phyloP scores from a whole-genome alignment of 2,113 vertebrate genomes.

The Colinus virginianus region DNA sequence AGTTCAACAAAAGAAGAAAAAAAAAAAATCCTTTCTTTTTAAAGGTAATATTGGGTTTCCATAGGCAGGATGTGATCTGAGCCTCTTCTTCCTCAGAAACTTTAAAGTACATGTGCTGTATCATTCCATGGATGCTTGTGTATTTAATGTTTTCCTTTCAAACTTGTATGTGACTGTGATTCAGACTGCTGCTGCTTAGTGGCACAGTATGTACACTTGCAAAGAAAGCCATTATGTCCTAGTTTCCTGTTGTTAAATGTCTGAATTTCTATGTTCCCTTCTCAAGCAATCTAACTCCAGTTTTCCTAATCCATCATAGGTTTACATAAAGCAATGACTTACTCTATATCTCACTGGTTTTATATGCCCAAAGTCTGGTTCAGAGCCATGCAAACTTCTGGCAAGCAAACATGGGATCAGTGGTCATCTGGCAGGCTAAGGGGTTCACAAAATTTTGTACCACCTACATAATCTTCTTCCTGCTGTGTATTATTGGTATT shows the following conservation, averaged over 20 bases:
- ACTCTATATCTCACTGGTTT: neutral
- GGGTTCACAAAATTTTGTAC: neutral
- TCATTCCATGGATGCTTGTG: neutral
- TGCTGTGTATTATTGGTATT: neutral
- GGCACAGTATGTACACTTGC: neutral
- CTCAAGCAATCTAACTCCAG: neutral
- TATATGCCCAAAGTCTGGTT: accelerated
- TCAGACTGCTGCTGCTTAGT: neutral
- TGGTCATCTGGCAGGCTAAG: neutral
- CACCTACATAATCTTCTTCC: neutral
- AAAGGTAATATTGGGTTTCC: neutral
- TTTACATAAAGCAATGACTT: neutral
- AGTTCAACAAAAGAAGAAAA: neutral
- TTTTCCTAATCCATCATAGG: neutral
- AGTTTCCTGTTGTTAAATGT: neutral
- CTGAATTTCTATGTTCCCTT: neutral
- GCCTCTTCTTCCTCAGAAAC: neutral
- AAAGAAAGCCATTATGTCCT: neutral
- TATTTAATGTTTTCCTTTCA: neutral
- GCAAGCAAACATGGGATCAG: neutral
- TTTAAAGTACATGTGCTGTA: neutral
- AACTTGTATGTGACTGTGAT: neutral
- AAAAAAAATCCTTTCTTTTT: neutral
- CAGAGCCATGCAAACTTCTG: neutral
- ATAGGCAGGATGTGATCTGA: neutral